phyloP scores from a whole-genome alignment of 1,140 invertebrate genomes.

The Polyergus mexicanus region DNA sequence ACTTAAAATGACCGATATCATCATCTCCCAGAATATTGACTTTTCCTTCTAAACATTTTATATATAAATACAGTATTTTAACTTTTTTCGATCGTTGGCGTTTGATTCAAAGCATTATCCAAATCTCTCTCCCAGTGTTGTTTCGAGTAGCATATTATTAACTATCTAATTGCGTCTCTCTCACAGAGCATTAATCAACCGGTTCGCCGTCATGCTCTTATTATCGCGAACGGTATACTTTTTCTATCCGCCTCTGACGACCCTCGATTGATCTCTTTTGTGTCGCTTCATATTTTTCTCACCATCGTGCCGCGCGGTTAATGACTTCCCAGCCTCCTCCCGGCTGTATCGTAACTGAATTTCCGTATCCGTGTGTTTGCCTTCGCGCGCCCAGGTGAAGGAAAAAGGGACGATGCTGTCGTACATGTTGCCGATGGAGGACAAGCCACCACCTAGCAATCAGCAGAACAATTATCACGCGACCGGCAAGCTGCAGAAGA shows the following conservation, averaged over 20 bases:
- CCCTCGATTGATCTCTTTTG: conserved; percentile 56
- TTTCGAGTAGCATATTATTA: conserved; percentile 14
- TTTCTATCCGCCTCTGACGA: conserved; percentile 40
- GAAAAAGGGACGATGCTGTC: conserved; percentile 83
- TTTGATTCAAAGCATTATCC: neutral
- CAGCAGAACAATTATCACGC: conserved; percentile 70
- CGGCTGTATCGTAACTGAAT: conserved; percentile 17
- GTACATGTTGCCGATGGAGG: conserved; percentile 86
- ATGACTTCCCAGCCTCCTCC: conserved; percentile 35
- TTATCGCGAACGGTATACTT: conserved; percentile 49
- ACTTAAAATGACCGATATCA: no score
- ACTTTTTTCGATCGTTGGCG: neutral
- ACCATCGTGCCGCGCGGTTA: conserved; percentile 38
- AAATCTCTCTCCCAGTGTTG: conserved; percentile 10
- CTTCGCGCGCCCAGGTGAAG: conserved; percentile 60
- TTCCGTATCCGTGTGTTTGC: conserved; percentile 22
- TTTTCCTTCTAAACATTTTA: no score
- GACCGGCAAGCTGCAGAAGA: conserved; percentile 64
- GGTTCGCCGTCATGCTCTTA: conserved; percentile 42
- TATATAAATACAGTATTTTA: neutral
- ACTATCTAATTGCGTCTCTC: neutral
- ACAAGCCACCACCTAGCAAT: conserved; percentile 83
- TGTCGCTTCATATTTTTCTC: conserved; percentile 51
- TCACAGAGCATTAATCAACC: conserved; percentile 36
- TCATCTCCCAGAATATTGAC: no score